phyloP scores from a whole-genome alignment of 2,113 vertebrate genomes.

The Notechis scutatus region DNA sequence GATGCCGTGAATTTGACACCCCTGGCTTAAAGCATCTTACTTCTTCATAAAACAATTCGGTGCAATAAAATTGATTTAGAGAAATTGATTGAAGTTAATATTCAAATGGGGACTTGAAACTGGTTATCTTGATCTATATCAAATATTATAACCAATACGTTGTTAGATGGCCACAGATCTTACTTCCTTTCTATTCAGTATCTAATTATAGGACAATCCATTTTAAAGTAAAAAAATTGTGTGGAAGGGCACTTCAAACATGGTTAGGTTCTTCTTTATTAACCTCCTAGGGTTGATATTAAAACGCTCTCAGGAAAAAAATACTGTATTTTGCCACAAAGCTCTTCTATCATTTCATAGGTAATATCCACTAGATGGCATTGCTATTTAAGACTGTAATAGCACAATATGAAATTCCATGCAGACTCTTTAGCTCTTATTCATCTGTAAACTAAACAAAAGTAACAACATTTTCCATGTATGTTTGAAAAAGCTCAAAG shows the following conservation, averaged over 20 bases:
- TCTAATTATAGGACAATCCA: neutral
- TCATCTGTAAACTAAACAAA: neutral
- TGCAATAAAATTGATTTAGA: neutral
- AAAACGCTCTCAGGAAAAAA: neutral
- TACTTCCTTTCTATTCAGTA: neutral
- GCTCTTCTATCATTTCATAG: neutral
- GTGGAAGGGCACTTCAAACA: neutral
- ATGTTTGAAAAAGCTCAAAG: neutral
- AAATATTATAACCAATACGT: neutral
- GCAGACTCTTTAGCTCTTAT: neutral
- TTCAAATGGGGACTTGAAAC: neutral
- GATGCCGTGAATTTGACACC: too few relatives aligned
- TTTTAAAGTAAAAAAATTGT: neutral
- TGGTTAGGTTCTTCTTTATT: neutral
- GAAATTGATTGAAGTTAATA: neutral
- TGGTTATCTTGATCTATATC: neutral
- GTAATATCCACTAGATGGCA: constrained; percentile 10
- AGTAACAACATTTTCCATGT: neutral
- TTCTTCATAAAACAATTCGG: neutral
- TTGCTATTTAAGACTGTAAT: constrained; percentile 13
- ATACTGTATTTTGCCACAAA: neutral
- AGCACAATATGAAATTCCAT: neutral
- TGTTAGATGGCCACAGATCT: neutral
- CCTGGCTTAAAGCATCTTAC: neutral
- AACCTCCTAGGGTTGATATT: neutral